phyloP scores from a whole-genome alignment of 2,113 vertebrate species.

The Leptocoma aspasia region DNA sequence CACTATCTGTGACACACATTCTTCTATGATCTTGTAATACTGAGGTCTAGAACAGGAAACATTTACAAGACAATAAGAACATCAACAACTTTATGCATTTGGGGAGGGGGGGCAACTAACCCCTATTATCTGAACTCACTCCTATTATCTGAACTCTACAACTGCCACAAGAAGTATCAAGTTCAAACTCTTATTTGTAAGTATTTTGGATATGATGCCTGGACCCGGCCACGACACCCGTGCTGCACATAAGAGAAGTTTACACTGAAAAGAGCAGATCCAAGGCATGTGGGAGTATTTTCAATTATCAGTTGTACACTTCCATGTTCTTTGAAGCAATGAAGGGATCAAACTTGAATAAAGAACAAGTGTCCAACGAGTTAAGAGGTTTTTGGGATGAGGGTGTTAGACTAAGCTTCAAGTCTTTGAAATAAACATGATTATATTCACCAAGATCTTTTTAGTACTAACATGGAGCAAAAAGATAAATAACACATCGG shows the following conservation, averaged over 20 bases:
- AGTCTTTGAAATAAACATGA: neutral
- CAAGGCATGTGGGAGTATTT: neutral
- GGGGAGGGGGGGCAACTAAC: neutral
- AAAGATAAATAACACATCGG: neutral
- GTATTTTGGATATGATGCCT: neutral
- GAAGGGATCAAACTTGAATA: neutral
- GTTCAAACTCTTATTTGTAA: neutral
- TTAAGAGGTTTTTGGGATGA: neutral
- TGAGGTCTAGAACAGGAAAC: slow-evolving; percentile 80
- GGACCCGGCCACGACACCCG: fast-evolving
- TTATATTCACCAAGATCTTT: neutral
- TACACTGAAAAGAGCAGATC: neutral
- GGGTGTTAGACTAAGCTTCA: neutral
- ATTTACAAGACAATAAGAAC: neutral
- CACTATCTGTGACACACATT: slow-evolving; percentile 92
- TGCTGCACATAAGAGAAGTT: neutral
- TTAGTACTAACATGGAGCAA: neutral
- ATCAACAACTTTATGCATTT: neutral
- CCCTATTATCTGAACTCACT: neutral
- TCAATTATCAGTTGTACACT: neutral
- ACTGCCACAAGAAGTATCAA: neutral
- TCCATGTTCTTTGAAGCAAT: neutral
- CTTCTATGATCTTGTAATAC: slow-evolving; percentile 98
- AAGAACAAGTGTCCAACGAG: neutral
- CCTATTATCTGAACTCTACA: neutral